Evolutionary conservation across 2,888 invertebrate genomes (phyloP), one percentile per base, ranked within the genome.

Genomic region (Lampropteryx suffumata): DNA sequence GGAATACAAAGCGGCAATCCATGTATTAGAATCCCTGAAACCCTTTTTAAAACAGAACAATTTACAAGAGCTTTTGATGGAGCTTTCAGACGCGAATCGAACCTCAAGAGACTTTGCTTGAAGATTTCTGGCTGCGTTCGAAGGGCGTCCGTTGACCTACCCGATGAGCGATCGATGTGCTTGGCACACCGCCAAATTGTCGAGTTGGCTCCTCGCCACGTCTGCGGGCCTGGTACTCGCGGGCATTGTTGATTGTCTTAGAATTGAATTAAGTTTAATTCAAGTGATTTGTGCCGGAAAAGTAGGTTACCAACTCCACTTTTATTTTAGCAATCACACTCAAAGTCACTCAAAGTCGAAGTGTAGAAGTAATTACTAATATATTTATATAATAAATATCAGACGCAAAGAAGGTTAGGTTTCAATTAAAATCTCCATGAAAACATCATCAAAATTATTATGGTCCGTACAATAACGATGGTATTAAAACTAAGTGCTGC

Each of bases 91-190:
- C 17, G 34, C 21, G 10, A 34, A 27, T 12, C 2, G 10, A 28
- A 21, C 27, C 26, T 33, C 33, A 26, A 29, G 43, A 36, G 21
- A 35, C 35, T 21, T 11, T 32, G 30, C 11, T 9, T 17, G 29
- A 27, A 39, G 34, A 70, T 65, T 54, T 43, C 68, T 50, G 65
- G 57, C 43, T 46, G 30, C 48, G 46, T 51, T 47, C 48, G 65
- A 65, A 67, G 65, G 68, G 51, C 69, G 73, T 65, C 45, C 75
- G 61, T 71, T 73, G 76, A 75, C 76, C 77, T 55, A 62, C 58
- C 59, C 62, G 59, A 63, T 67, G 61, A 66, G 55, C 78, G 74
- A 79, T 78, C 78, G 77, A 78, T 77, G 75, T 58, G 69, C 60
- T 56, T 71, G 76, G 76, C 71, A 7, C 35, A 2, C 10, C 24